Evolutionary conservation across 2,797 vertebrate species (phyloP), one percentile per base, ranked within the genome.

Genomic region (Alcedo quadribrachys): DNA sequence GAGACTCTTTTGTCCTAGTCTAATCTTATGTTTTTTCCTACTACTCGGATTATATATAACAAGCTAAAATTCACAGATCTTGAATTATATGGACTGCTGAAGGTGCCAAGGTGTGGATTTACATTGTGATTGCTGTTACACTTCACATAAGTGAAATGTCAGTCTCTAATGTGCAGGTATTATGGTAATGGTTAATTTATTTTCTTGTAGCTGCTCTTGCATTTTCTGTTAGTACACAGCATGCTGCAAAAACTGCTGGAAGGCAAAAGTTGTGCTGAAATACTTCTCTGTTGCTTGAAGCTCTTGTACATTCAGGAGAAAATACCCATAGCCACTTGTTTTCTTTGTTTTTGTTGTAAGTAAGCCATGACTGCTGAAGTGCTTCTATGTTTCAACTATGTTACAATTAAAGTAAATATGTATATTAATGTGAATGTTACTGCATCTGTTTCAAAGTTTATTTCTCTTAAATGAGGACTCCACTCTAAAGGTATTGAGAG

Each of bases 61-160:
- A 8, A 54, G 28, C 27, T 68, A 35, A 85, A 82, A 77, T 65
- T 82, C 78, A 51, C 21, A 14, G 50, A 18, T 80, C 61, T 58
- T 69, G 55, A 68, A 74, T 84, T 75, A n/a, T 30, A 75, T 61
- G 81, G 30, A 71, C 81, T 90, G 78, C 57, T 65, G 81, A 55
- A 92, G 1, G 7, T 93, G 91, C 68, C 85, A 92, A 81, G 87
- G 80, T 90, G 93, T 87, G 76, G 71, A 91, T 90, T 95, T 88
- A 80, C 1, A 1, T 80, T 88, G 71, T 27, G 45, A 66, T 75
- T 88, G 83, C 75, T 86, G 71, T 88, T 85, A 86, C 50, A 45
- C 50, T 63, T 92, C 75, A 71, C 78, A 66, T 81, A 85, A 74
- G 54, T 46, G 57, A 78, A 86, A 80, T 68, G 68, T 84, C 61